phyloP scores from a whole-genome alignment of 1,140 invertebrate genomes.

The Apocrypta bakeri region DNA sequence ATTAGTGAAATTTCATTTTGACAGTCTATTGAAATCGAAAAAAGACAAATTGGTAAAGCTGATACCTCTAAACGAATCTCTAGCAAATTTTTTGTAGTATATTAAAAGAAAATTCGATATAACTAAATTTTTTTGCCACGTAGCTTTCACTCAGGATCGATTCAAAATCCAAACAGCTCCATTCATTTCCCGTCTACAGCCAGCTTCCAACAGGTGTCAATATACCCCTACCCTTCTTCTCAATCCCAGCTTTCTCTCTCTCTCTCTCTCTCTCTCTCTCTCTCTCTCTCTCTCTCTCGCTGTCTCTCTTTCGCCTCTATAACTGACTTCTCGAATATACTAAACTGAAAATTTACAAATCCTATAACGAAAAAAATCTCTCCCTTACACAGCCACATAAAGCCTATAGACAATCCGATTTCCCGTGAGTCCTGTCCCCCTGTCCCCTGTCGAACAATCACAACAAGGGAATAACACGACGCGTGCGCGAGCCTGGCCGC shows the following conservation, averaged over 20 bases:
- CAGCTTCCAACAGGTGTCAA: not conserved
- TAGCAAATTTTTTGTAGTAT: no score
- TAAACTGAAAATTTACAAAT: not conserved
- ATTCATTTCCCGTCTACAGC: not conserved
- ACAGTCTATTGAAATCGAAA: no score
- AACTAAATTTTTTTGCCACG: no score
- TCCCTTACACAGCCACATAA: no score
- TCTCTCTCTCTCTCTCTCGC: not conserved
- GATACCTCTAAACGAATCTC: no score
- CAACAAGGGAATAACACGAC: not conserved
- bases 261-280: not conserved
- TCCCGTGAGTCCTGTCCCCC: no score
- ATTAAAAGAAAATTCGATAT: no score
- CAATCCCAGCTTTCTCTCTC: not conserved
- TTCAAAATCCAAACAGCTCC: not conserved
- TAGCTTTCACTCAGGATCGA: no score
- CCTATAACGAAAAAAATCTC: not conserved
- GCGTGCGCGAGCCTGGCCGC: conserved; percentile 14
- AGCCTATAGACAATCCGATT: no score
- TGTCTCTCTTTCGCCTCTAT: not conserved
- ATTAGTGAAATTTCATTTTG: no score
- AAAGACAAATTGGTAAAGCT: no score
- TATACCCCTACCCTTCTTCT: no score
- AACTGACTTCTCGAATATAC: not conserved
- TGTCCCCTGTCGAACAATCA: not conserved